phyloP scores from a whole-genome alignment of 2,888 invertebrate species.

The Oxycera nigricornis region DNA sequence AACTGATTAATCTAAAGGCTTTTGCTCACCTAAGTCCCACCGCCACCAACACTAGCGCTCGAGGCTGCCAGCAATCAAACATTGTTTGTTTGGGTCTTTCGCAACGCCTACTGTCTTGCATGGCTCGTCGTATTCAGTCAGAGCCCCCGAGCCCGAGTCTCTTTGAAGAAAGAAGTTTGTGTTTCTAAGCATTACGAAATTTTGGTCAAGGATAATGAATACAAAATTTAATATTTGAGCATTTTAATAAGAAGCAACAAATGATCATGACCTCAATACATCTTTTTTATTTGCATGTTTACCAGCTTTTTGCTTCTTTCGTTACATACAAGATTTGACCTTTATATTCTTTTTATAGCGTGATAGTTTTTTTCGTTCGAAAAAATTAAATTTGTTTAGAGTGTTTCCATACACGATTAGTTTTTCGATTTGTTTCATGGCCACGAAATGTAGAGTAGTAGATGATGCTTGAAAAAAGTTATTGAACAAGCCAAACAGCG shows the following conservation, averaged over 20 bases:
- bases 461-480: too few species aligned
- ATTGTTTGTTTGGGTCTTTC: neutral
- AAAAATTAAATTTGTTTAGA: neutral
- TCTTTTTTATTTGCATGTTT: conserved; percentile 12
- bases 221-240: conserved; percentile 29
- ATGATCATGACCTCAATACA: conserved; percentile 36
- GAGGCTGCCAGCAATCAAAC: neutral
- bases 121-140: neutral
- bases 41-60: neutral
- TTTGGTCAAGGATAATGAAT: conserved; percentile 35
- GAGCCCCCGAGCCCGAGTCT: neutral
- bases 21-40: neutral
- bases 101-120: neutral
- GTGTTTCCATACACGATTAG: neutral
- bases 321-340: conserved; percentile 8
- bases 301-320: neutral
- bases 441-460: too few species aligned
- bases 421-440: neutral
- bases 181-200: conserved; percentile 1
- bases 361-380: neutral
- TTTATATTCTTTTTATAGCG: conserved; percentile 12
- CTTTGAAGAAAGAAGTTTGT: conserved; percentile 2
- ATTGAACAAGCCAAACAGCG: neutral
- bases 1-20: conserved; percentile 16
- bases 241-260: conserved; percentile 12